Conservation (phyloP, 2,888 invertebrate genomes). For the Drosophila diplacantha region DNA sequence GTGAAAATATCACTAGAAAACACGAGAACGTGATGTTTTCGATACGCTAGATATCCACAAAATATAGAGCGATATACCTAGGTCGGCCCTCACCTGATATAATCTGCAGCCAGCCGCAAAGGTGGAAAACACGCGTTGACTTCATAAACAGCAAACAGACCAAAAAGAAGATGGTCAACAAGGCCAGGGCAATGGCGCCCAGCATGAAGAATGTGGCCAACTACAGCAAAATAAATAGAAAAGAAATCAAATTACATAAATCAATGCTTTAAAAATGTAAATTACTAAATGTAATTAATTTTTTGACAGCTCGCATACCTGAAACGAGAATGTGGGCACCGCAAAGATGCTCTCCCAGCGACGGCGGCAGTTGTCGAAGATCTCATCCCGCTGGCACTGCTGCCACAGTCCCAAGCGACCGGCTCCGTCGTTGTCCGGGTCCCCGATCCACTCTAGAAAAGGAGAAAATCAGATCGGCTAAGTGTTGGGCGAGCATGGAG, state of each 20-base stretch:
- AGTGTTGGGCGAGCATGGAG: not conserved
- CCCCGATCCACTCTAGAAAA: constrained; percentile 87
- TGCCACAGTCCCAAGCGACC: constrained; percentile 96
- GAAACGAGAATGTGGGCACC: constrained; percentile 88
- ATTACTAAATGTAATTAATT: not conserved
- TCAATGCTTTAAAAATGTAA: not conserved
- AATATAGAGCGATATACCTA: not conserved
- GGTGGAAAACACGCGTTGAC: constrained; percentile 92
- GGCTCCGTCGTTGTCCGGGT: constrained; percentile 89
- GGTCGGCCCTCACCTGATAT: constrained; percentile 85
- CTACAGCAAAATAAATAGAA: constrained; percentile 56
- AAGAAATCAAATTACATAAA: not conserved
- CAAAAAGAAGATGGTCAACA: constrained; percentile 92
- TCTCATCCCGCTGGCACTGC: constrained; percentile 88
- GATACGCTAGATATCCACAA: not conserved
- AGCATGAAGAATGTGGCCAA: constrained; percentile 93
- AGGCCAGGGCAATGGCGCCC: constrained; percentile 88
- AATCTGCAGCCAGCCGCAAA: constrained; percentile 97
- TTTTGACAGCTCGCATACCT: constrained; percentile 75
- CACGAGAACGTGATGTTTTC: constrained; percentile 28
- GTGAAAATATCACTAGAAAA: constrained; percentile 43
- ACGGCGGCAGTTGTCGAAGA: constrained; percentile 89
- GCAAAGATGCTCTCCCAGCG: constrained; percentile 89
- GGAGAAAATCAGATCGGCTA: constrained; percentile 1
- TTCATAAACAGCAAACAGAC: constrained; percentile 95